Percentiles rank a stretch among this genome's conserved stretches.
Conservation (phyloP, 2,888 invertebrate species). For the Eulithis testata region DNA sequence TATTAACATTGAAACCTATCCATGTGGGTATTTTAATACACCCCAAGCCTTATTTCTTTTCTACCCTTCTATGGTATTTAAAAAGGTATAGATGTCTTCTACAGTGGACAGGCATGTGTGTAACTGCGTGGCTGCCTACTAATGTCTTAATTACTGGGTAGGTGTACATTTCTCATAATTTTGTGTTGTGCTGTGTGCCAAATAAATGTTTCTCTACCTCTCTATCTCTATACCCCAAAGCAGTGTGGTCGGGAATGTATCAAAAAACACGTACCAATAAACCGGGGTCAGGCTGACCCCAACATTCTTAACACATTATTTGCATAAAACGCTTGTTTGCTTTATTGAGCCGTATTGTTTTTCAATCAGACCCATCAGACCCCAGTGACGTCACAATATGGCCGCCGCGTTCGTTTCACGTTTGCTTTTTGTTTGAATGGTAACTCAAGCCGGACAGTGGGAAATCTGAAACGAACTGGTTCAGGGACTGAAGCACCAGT, state of each 20-base stretch:
- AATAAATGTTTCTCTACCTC: too few relatives aligned
- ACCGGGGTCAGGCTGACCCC: slow-evolving; percentile 14
- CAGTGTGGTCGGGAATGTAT: not conserved
- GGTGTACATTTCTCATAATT: too few relatives aligned
- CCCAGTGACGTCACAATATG: slow-evolving; percentile 51
- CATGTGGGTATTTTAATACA: too few relatives aligned
- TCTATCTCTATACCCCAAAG: too few relatives aligned
- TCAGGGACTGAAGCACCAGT: slow-evolving; percentile 5
- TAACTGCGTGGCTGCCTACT: too few relatives aligned
- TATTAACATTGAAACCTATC: too few relatives aligned
- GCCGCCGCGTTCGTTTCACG: slow-evolving; percentile 40
- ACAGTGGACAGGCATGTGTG: too few relatives aligned
- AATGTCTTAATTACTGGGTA: too few relatives aligned
- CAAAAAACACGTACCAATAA: not conserved
- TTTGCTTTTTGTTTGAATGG: slow-evolving; percentile 38
- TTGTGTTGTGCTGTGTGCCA: too few relatives aligned
- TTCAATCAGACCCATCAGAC: slow-evolving; percentile 51
- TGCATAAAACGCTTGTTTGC: slow-evolving; percentile 31
- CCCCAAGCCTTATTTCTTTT: too few relatives aligned
- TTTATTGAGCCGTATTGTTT: slow-evolving; percentile 52
- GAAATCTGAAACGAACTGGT: slow-evolving; percentile 35
- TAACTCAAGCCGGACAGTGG: slow-evolving; percentile 34
- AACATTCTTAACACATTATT: slow-evolving; percentile 28
- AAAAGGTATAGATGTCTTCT: too few relatives aligned
- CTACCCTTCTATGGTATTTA: too few relatives aligned